Evolutionary conservation across 2,888 invertebrate species (phyloP), one percentile per base, ranked within the genome.

Genomic region (Alviniconcha strummeri): DNA sequence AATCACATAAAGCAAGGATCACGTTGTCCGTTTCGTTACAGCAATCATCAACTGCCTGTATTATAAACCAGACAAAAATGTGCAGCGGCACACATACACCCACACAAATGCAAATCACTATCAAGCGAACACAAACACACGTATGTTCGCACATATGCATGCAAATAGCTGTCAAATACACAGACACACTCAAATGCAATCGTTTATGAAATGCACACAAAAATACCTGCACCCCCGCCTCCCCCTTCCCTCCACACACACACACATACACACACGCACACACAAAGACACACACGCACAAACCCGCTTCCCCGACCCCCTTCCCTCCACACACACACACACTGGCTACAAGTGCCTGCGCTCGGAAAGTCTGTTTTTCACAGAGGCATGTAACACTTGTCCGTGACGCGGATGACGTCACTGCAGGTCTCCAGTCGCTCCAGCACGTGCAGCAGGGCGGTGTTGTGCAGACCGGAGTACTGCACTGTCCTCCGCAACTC

Each of bases 341-440:
- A 55, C 56, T 19, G 7, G 8, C 17, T 36, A 36, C 36, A 36
- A 36, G 36, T 36, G 36, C 36, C 36, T 36, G 36, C 36, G 36
- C 36, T 36, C 36, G 1, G 36, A 36, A 36, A 36, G 36, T 36
- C 36, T 36, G 36, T 36, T 36, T 54, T 5, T n/a, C 75, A 79
- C 56, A 84, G 13, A 55, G 84, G 84, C 13, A 80, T 36, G 72
- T 86, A 86, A 19, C 77, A 81, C 36, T 77, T 81, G 64, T 84
- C 69, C 5, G 89, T 87, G 15, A 87, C 86, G 36, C 89, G 83
- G 19, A 91, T 88, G 56, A 90, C 85, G 77, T 88, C 89, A 86
- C 90, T 91, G 76, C 89, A 85, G 56, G 85, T 81, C 84, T 90
- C 91, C 13, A 91, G 86, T 78, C 87, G 87, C 17, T 89, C 85